phyloP scores from a whole-genome alignment of 2,797 vertebrate genomes.

The Cygnus olor region DNA sequence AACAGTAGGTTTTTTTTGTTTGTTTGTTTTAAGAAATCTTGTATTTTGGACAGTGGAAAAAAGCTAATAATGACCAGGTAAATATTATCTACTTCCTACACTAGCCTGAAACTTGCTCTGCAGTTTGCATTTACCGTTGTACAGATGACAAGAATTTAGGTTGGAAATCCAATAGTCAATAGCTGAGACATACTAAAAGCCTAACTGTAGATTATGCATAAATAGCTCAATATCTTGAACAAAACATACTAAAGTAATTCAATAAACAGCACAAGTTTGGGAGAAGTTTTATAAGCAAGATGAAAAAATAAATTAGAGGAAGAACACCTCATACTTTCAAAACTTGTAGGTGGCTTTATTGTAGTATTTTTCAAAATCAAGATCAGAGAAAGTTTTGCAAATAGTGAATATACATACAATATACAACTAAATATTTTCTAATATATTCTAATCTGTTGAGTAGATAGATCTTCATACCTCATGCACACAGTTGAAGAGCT shows the following conservation, averaged over 20 bases:
- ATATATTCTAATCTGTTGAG: neutral
- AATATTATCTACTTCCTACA: neutral
- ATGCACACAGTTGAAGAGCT: conserved; percentile 97
- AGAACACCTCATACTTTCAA: neutral
- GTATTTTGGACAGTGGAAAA: neutral
- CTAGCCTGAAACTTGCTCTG: neutral
- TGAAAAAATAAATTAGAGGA: neutral
- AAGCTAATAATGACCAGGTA: neutral
- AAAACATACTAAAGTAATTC: conserved; percentile 12
- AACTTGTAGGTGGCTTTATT: neutral
- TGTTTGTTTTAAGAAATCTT: neutral
- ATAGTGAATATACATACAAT: neutral
- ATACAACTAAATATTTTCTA: neutral
- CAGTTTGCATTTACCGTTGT: neutral
- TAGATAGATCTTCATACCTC: conserved; percentile 83
- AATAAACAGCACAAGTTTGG: neutral
- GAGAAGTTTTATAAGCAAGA: neutral
- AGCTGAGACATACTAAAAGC: neutral
- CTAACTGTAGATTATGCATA: neutral
- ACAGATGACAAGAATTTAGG: neutral
- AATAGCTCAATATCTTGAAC: neutral
- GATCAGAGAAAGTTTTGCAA: neutral
- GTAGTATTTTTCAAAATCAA: neutral
- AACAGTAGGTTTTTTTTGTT: neutral
- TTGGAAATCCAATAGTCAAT: neutral